phyloP scores from a whole-genome alignment of 2,797 vertebrate genomes.

The Trichosurus vulpecula region DNA sequence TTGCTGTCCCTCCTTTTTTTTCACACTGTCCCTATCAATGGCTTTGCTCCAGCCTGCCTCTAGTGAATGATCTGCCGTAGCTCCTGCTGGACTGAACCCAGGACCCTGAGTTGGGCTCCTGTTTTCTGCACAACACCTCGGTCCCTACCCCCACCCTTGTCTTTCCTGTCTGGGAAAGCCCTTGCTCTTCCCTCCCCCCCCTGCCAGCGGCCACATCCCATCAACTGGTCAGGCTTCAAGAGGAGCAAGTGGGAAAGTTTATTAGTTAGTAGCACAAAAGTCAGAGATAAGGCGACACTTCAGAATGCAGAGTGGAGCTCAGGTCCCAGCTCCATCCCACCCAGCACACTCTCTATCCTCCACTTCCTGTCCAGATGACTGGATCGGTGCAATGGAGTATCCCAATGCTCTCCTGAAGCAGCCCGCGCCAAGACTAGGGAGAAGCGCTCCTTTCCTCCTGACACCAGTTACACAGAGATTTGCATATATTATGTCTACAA shows the following conservation, averaged over 20 bases:
- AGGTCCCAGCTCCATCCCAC: background rate
- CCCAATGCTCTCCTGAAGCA: background rate
- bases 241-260: background rate
- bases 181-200: background rate
- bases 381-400: background rate
- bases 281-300: background rate
- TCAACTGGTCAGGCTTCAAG: background rate
- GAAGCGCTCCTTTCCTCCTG: background rate
- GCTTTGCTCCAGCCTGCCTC: rapidly evolving
- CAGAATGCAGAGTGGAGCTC: background rate
- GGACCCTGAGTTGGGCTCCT: rapidly evolving
- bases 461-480: rapidly evolving
- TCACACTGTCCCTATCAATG: background rate
- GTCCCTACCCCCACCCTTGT: background rate
- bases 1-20: background rate
- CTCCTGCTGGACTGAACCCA: too few species aligned
- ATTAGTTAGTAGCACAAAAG: slow-evolving; percentile 6
- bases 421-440: background rate
- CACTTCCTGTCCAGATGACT: background rate
- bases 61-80: too few species aligned
- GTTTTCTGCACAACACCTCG: background rate
- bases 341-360: background rate
- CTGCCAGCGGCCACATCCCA: background rate
- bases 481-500: background rate
- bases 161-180: background rate